Evolutionary conservation across 2,888 invertebrate species (phyloP), one percentile per base, ranked within the genome.

Genomic region (Drosophila anomelani): DNA sequence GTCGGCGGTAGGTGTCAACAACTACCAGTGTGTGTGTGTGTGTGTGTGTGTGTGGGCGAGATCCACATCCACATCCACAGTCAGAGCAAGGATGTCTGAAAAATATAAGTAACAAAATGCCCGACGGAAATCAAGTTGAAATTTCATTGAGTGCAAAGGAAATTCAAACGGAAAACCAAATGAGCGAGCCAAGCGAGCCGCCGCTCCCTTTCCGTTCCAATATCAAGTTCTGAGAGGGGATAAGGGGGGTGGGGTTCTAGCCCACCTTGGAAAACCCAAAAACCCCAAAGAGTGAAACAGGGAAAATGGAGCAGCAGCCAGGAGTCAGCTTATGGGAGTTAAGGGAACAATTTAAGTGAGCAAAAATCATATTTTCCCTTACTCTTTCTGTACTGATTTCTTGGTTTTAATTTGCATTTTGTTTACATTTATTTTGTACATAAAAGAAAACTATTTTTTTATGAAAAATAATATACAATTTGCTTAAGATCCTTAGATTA

Each of bases 101-200:
- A 84, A 89, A 85, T 81, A 84, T 76, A 87, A 89, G 84, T 77
- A 81, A 79, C 85, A 87, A 89, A 85, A 79, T 70, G 76, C 71
- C 73, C 67, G 75, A 82, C 89, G 88, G 89, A 89, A 85, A 84
- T 89, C 89, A 84, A 84, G 89, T 76, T 87, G 89, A 87, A 89
- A 84, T 84, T 88, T 88, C 89, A 85, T 89, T 79, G 84, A 85
- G 84, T 77, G 75, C 88, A 88, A 85, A 89, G 84, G 84, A 85
- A 85, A 85, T 85, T 88, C 89, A 89, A 85, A 89, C 84, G 84
- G 84, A 85, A 84, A 85, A 77, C 89, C 76, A 89, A 83, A 85
- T 85, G 84, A 85, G 88, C 73, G 29, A 29, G 29, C 29, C 29
- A 29, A 71, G 61, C 77, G 61, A 23, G 58, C 64, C 47, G 17